Evolutionary conservation across 1,140 invertebrate genomes (phyloP), one percentile per base, ranked within the genome.

Genomic region (Drosophila rhopaloa): DNA sequence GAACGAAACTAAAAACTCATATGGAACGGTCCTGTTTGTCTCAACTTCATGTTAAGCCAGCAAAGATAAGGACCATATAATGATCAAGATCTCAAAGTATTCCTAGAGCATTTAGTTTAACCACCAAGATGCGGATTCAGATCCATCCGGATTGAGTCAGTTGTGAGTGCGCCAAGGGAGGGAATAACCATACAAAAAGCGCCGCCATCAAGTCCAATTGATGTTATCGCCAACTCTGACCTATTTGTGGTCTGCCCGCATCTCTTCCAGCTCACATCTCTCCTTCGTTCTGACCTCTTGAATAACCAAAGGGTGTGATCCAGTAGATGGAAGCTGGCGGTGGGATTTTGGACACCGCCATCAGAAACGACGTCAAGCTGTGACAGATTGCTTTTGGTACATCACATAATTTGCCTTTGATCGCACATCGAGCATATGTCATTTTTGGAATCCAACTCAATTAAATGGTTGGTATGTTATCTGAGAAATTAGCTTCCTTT

Each of bases 221-320:
- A 68, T 76, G 47, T 51, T 65, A 88, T 82, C 65, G 54, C 48
- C 81, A 88, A 62, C 61, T 60, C 65, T 40, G 67, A 58, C 68
- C 82, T 65, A 79, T 86, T 88, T 76, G 75, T 82, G 65, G 57
- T 38, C 73, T 59, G 55, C 79, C 84, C 76, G 82, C 84, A 88
- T 88, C 29, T 58, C 41, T 32, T 32, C 32, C 37, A 66, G 27
- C 29, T 29, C 16, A 6, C 38, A 59, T 59, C 32, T 5, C 44
- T 48, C 5, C 16, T 40, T 46, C 9, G 16, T 50, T 37, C 73
- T 76, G 50, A 85, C 79, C 60, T 44, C 50, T 74, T 81, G 54
- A 66, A 68, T 72, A 50, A 41, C 51, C 44, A 73, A 88, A 90
- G 55, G 82, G 84, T 72, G 84, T 72, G 40, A 68, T 51, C 43